Conservation (phyloP, 1,140 invertebrate species). For the Ptiloglossa arizonensis region DNA sequence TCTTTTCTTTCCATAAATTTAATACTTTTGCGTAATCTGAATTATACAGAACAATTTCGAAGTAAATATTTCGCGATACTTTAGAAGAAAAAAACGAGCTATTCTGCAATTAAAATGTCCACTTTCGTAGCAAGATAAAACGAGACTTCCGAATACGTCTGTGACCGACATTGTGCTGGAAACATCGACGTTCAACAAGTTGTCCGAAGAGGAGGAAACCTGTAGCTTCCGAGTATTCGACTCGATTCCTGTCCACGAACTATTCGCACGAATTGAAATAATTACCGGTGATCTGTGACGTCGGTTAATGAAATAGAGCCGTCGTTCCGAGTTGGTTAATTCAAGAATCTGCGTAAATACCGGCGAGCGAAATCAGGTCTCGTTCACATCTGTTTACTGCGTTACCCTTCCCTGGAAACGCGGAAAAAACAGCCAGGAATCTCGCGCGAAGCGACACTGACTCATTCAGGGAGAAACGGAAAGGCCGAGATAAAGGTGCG, state of each 20-base stretch:
- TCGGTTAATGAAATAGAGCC: background rate
- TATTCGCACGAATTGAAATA: background rate
- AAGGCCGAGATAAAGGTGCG: background rate
- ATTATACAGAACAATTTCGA: too few species aligned
- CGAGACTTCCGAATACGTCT: background rate
- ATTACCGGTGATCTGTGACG: background rate
- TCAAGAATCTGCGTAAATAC: background rate
- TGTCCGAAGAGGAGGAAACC: slow-evolving; percentile 3
- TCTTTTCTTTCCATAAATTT: too few species aligned
- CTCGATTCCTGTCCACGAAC: too few species aligned
- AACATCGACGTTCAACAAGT: slow-evolving; percentile 33
- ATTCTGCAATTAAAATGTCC: too few species aligned
- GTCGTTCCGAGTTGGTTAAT: background rate
- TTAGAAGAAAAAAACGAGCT: too few species aligned
- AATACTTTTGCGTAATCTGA: too few species aligned
- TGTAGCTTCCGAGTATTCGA: slow-evolving; percentile 4
- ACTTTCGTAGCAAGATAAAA: too few species aligned
- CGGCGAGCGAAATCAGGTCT: background rate
- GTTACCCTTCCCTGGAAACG: background rate
- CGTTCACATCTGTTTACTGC: background rate
- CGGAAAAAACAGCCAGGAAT: background rate
- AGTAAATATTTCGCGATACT: too few species aligned
- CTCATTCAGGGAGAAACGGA: slow-evolving; percentile 5
- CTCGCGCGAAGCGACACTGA: slow-evolving; percentile 1
- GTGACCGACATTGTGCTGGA: background rate